phyloP scores from a whole-genome alignment of 2,888 invertebrate species.

The Phrixothrix hirtus region DNA sequence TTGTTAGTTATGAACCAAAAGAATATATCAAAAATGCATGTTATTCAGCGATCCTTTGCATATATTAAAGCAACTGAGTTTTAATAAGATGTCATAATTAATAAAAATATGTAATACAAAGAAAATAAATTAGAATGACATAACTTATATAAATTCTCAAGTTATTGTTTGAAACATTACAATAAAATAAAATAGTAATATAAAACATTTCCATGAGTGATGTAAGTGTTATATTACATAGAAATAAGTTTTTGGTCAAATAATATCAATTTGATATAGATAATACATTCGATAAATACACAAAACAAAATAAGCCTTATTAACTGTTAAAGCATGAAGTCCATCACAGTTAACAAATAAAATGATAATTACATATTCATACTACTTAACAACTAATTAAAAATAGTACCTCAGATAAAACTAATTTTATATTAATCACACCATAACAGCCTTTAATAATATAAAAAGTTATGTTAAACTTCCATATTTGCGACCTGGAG shows the following conservation, averaged over 20 bases:
- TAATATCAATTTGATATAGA: conserved; percentile 11
- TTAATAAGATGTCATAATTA: too few relatives aligned
- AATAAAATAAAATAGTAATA: too few relatives aligned
- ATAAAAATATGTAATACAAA: too few relatives aligned
- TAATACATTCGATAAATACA: conserved; percentile 2
- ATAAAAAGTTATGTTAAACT: conserved; percentile 52
- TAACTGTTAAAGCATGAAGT: background rate
- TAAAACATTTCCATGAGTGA: too few relatives aligned
- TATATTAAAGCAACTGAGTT: too few relatives aligned
- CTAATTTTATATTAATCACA: conserved; percentile 14
- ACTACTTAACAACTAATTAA: background rate
- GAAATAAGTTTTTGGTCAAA: conserved; percentile 5
- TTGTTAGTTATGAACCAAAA: too few relatives aligned
- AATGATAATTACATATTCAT: background rate
- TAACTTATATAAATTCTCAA: too few relatives aligned
- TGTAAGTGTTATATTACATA: too few relatives aligned
- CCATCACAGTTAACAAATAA: background rate
- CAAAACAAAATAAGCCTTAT: conserved; percentile 3
- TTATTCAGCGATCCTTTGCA: too few relatives aligned
- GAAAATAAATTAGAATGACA: too few relatives aligned
- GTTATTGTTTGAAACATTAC: too few relatives aligned
- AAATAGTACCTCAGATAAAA: background rate
- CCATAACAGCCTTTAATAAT: conserved; percentile 16
- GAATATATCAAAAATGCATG: too few relatives aligned
- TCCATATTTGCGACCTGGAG: conserved; percentile 60